These are phyloP conservation scores for Seira musarum DNA, from an alignment of 2,888 invertebrate species.

Conservation along the genomic window DNA sequence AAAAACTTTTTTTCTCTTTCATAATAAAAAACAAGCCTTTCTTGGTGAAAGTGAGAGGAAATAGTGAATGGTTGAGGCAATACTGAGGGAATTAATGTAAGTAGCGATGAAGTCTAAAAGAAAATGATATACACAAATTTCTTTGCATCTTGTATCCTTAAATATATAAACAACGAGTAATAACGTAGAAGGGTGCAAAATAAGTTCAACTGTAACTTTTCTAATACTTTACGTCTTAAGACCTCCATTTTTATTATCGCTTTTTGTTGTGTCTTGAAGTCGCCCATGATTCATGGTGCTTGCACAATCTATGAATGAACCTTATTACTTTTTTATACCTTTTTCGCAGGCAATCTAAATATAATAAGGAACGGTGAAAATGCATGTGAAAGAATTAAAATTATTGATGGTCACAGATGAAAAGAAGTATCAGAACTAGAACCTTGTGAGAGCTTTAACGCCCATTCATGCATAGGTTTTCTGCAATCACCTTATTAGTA, in stretches of 20 bases:
- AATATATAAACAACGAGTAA: background rate
- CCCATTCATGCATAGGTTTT: no score
- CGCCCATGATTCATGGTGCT: constrained; percentile 1
- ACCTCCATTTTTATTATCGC: constrained; percentile 9
- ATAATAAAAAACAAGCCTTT: constrained; percentile 29
- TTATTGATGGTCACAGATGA: no score
- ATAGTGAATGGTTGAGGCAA: constrained; percentile 1
- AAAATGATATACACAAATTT: constrained; percentile 14
- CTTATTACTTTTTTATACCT: constrained; percentile 39
- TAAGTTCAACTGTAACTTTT: constrained; percentile 22
- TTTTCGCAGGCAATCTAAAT: constrained; percentile 14
- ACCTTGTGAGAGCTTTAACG: no score
- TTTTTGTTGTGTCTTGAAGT: background rate
- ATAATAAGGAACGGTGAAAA: no score
- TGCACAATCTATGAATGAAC: no score
- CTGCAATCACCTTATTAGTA: no score
- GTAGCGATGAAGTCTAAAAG: background rate
- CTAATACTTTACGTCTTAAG: constrained; percentile 31
- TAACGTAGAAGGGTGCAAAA: background rate
- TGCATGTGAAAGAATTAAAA: no score
- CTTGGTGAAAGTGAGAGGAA: constrained; percentile 4
- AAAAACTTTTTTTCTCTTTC: constrained; percentile 30
- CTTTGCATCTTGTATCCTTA: background rate
- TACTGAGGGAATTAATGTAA: constrained; percentile 5
- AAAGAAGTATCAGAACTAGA: no score